Evolutionary conservation across 2,888 invertebrate species (phyloP).

Genomic region (Gerosis bhagava): DNA sequence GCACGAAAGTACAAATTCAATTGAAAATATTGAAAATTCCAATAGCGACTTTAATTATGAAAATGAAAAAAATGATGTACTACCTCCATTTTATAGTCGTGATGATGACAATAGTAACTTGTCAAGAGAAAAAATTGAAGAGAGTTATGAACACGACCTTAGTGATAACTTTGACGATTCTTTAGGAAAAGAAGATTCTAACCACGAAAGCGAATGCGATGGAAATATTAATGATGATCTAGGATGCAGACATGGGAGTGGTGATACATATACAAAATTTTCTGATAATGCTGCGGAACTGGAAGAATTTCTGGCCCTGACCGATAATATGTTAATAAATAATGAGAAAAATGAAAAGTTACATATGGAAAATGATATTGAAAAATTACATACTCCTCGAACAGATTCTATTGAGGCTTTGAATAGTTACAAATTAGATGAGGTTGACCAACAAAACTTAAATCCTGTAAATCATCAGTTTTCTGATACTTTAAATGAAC

Average conservation of each 20-base stretch:
- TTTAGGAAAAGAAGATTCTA: slow-evolving; percentile 44
- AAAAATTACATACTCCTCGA: slow-evolving; percentile 62
- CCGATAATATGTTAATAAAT: slow-evolving; percentile 59
- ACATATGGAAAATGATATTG: slow-evolving; percentile 46
- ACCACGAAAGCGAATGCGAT: slow-evolving; percentile 37
- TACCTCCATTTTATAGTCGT: not conserved
- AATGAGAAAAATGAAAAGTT: slow-evolving; percentile 39
- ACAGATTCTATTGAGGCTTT: slow-evolving; percentile 66
- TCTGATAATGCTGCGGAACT: slow-evolving; percentile 65
- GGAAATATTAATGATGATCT: slow-evolving; percentile 39
- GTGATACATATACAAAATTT: slow-evolving; percentile 74
- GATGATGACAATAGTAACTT: slow-evolving; percentile 42
- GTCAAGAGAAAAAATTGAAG: slow-evolving; percentile 54
- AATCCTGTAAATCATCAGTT: slow-evolving; percentile 44
- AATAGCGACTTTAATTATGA: no score
- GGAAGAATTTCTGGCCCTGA: slow-evolving; percentile 69
- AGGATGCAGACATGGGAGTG: slow-evolving; percentile 62
- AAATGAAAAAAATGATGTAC: not conserved
- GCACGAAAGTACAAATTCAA: no score
- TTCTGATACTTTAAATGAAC: slow-evolving; percentile 59
- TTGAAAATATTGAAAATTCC: no score
- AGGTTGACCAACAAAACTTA: slow-evolving; percentile 25
- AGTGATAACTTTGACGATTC: slow-evolving; percentile 55
- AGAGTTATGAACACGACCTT: slow-evolving; percentile 54
- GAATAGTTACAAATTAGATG: slow-evolving; percentile 37